phyloP scores from a whole-genome alignment of 2,113 vertebrate species.

The Clarias magur region DNA sequence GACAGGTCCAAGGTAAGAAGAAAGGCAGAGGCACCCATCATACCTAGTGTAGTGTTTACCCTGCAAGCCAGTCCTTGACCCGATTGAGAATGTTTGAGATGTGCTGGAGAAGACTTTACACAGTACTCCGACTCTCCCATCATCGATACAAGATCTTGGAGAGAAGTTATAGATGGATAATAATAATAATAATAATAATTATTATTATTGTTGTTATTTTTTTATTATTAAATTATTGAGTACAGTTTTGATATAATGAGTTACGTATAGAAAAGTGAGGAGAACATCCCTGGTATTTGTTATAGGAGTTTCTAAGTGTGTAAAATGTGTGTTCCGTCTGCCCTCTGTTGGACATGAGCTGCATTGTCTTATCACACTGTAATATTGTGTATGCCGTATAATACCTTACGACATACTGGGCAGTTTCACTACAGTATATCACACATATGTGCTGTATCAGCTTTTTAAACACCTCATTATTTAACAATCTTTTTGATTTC shows the following conservation, averaged over 20 bases:
- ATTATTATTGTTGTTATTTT: no score
- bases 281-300: neutral
- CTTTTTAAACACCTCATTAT: neutral
- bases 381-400: neutral
- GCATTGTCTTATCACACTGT: neutral
- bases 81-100: no score
- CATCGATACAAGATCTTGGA: no score
- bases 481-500: neutral
- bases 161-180: no score
- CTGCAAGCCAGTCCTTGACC: no score
- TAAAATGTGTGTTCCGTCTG: conserved; percentile 20
- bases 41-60: no score
- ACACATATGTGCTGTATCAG: neutral
- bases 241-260: neutral
- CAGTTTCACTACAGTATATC: no score
- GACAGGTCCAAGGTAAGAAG: no score
- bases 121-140: no score
- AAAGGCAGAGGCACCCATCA: no score
- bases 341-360: conserved; percentile 41
- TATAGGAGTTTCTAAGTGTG: neutral
- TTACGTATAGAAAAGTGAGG: neutral
- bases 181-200: no score
- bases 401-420: neutral
- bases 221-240: neutral
- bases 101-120: no score